Conservation (phyloP, 2,888 invertebrate genomes). For the Cybosia mesomella region DNA sequence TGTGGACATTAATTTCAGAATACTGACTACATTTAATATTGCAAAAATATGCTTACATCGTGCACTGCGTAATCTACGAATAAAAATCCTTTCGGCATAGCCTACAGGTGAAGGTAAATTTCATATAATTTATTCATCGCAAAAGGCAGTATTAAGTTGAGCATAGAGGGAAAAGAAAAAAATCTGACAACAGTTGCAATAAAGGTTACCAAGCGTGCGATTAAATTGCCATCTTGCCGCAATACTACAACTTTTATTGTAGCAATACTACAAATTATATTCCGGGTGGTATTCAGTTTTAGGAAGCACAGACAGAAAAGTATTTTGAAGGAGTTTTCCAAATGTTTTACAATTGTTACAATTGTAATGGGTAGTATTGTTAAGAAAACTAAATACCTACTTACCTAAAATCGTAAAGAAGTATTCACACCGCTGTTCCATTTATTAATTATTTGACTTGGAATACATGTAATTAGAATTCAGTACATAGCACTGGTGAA, state of each 20-base stretch:
- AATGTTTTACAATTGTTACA: too few species aligned
- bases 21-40: conserved; percentile 20
- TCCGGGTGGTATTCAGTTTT: not conserved
- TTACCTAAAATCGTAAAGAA: not conserved
- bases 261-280: too few species aligned
- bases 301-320: not conserved
- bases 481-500: not conserved
- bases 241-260: too few species aligned
- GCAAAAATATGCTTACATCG: conserved; percentile 22
- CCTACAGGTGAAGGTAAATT: not conserved
- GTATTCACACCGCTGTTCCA: not conserved
- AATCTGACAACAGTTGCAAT: not conserved
- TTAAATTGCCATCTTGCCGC: too few species aligned
- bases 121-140: too few species aligned
- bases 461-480: not conserved
- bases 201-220: not conserved
- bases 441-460: not conserved
- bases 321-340: too few species aligned
- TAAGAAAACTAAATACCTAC: not conserved
- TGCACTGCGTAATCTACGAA: conserved; percentile 21
- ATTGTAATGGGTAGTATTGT: not conserved
- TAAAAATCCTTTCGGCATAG: conserved; percentile 18
- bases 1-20: conserved; percentile 47
- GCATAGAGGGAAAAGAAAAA: not conserved
- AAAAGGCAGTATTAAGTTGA: not conserved